Conservation (phyloP, 2,888 invertebrate genomes). For the Siphonodentalium dalli region DNA sequence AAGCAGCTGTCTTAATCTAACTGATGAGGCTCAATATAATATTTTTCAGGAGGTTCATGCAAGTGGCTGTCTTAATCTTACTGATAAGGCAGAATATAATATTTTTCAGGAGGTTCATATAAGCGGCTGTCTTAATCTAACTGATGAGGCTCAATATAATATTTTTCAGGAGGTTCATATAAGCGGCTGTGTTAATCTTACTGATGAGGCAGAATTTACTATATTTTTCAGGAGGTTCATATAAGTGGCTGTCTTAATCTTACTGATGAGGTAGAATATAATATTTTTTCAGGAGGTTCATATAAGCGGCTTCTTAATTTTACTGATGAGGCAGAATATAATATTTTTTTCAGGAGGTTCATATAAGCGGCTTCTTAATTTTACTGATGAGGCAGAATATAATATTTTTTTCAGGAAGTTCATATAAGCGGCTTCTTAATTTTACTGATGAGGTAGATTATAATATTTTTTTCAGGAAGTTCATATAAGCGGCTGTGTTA, state of each 20-base stretch:
- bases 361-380: too few relatives aligned
- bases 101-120: constrained; percentile 57
- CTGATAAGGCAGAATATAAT: constrained; percentile 60
- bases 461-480: constrained; percentile 59
- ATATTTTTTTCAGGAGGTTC: too few relatives aligned
- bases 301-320: too few relatives aligned
- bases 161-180: constrained; percentile 57
- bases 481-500: constrained; percentile 51
- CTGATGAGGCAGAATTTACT: constrained; percentile 61
- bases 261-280: too few relatives aligned
- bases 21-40: too few relatives aligned
- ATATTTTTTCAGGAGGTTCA: too few relatives aligned
- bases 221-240: constrained; percentile 59
- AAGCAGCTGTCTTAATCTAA: too few relatives aligned
- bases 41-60: constrained; percentile 57
- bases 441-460: too few relatives aligned
- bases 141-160: constrained; percentile 60
- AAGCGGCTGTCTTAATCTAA: constrained; percentile 48
- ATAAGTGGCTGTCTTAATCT: too few relatives aligned
- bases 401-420: constrained; percentile 60
- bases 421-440: too few relatives aligned
- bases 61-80: constrained; percentile 48
- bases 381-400: too few relatives aligned
- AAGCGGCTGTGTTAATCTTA: constrained; percentile 48
- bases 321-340: too few relatives aligned